Evolutionary conservation across 2,888 invertebrate genomes (phyloP).

Genomic region (Cheilosia scutellata): DNA sequence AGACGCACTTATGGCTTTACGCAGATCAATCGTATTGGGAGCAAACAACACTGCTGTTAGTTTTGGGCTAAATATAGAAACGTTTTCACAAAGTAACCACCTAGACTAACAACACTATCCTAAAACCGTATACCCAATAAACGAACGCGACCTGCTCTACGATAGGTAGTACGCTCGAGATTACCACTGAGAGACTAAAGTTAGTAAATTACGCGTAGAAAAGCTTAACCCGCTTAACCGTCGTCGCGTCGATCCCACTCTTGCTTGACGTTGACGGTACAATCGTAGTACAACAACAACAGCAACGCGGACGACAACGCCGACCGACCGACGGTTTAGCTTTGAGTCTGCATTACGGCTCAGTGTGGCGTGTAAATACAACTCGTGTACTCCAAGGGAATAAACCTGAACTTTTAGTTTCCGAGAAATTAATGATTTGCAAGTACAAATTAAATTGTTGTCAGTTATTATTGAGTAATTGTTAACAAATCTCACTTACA

Average conservation of each 20-base stretch:
- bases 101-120: constrained; percentile 18
- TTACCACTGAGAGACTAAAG: constrained; percentile 56
- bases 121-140: background rate
- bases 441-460: constrained; percentile 15
- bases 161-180: constrained; percentile 16
- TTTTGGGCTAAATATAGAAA: background rate
- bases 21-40: background rate
- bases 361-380: constrained; percentile 23
- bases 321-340: constrained; percentile 6
- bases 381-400: background rate
- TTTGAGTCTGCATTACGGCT: constrained; percentile 29
- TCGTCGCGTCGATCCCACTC: background rate
- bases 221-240: constrained; percentile 32
- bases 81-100: constrained; percentile 1
- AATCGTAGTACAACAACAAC: background rate
- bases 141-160: constrained; percentile 8
- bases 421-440: constrained; percentile 23
- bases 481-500: background rate
- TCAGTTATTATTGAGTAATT: constrained; percentile 21
- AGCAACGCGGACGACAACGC: too few species aligned
- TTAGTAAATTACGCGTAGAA: constrained; percentile 40
- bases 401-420: constrained; percentile 15
- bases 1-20: background rate
- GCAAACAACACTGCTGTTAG: background rate
- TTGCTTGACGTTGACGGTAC: background rate